Base-by-base conservation (phyloP, 2,888 invertebrate genomes). In the Rotaria macrura region DNA sequence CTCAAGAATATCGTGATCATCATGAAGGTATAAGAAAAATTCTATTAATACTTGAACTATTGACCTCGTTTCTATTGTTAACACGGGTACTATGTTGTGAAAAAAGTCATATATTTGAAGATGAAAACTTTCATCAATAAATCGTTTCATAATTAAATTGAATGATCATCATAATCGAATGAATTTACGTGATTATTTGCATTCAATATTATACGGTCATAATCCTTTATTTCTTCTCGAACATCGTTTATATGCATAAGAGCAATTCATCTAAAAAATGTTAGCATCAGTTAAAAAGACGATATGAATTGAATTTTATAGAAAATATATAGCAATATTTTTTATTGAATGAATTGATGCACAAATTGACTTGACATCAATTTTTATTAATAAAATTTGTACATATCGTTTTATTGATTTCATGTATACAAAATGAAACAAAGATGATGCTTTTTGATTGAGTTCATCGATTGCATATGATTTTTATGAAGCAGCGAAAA, bases 1-100 rank as follows among this genome's bases (percentile, higher is more conserved):
- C 90, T 86, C 88, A 90, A 6, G 89, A 89, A 84, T 90, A 89
- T 84, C 89, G 89, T 86, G 90, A 91, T 72, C 91, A 91, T 87
- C 89, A 90, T 43, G 86, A 89, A 47, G 89, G 89, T 54, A 86
- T 91, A 57, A 89, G 89, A 85, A 90, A 89, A 65, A 29, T 65
- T 65, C 2, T 65, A 17, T 65, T 84, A 10, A 54, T 40, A 83
- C 85, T 86, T 72, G 79, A 85, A 79, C 57, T 84, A 43, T 87
- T 72, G 43, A 57, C 54, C 25, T 84, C 84, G 25, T 55, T 86
- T 49, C 40, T 84, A 34, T 87, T 91, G 34, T 85, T 90, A 23
- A 89, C 90, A 86, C 89, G 89, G 85, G 88, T 91, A 40, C 88
- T 90, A 87, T 90, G 90, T 87, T 88, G 89, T 84, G 91, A 91